These are phyloP conservation scores for Hypotaenidia philippensis DNA, from an alignment of 2,797 vertebrate genomes.

Conservation along the genomic window DNA sequence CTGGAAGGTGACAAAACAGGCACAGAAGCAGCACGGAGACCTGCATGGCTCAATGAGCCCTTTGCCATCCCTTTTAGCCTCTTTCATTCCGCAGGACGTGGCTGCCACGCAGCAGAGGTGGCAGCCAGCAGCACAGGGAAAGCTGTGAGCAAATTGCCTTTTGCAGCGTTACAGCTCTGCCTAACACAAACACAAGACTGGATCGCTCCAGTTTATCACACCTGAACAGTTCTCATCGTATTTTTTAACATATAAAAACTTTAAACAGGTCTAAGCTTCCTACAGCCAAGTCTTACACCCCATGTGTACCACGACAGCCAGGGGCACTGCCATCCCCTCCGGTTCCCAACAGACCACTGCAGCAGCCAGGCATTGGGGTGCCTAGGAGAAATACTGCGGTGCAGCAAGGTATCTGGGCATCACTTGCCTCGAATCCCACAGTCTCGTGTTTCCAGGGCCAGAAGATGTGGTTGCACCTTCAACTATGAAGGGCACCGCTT, in stretches of 20 bases:
- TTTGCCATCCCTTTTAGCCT: not conserved
- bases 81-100: not conserved
- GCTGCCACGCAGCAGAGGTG: not conserved
- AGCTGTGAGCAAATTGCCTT: not conserved
- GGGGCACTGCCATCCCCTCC: not conserved
- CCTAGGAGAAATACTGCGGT: rapidly evolving
- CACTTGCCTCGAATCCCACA: rapidly evolving
- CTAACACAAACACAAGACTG: rapidly evolving
- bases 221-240: too few relatives aligned
- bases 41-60: not conserved
- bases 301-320: rapidly evolving
- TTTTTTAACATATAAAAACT: not conserved
- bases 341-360: rapidly evolving
- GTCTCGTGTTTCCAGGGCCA: rapidly evolving
- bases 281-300: not conserved
- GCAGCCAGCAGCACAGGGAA: not conserved
- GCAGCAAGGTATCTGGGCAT: not conserved
- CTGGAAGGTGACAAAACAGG: not conserved
- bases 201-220: rapidly evolving
- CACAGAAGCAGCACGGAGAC: not conserved
- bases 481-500: rapidly evolving
- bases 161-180: not conserved
- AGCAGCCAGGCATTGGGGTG: not conserved
- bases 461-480: not conserved
- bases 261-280: not conserved